Base-by-base conservation (phyloP, 1,140 invertebrate species). In the Hycleus cichorii region DNA sequence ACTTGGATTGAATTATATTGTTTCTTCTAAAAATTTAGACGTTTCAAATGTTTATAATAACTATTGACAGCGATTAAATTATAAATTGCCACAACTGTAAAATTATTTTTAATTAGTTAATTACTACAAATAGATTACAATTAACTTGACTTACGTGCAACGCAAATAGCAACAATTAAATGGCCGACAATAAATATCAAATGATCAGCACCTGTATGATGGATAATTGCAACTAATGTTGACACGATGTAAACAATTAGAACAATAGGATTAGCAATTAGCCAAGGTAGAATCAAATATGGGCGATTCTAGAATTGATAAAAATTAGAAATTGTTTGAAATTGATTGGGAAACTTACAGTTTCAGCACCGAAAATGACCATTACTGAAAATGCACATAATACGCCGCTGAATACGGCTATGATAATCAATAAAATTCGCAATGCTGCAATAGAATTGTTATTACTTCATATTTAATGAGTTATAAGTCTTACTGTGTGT, bases 361-460 rank as follows among this genome's bases (percentile, higher is more conserved):
- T 65, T 47, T 65, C 67, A 45, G 70, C 69, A 45, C 64, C 70
- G 49, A 72, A 72, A 38, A 72, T 69, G 5, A 72, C 27, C 24
- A 68, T 49, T 47, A 72, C 70, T 3, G 70, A 72, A 32, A 70
- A 66, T 12, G 69, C 45, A 47, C 68, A 70, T 27, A 69, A 66
- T 6, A 72, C 12, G 12, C 60, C 70, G 48, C 66, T 69, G 3
- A 59, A 61, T 6, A 67, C 49, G n/a, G 66, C 57, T 47, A 70
- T 65, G n/a, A 65, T 59, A 11, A 71, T 69, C 24, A 72, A 54
- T 53, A 71, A 52, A 9, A 49, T 39, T 47, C 59, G 62, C 26
- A 72, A 61, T 54, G 51, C 70, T 70, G 57, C 46, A 66, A 67
- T 58, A 54, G 43, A 58, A 39, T 25, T 25, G 10, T 49, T 39